A percentile compares a stretch with the other conserved stretches of the same genome.
Conservation (phyloP, 2,888 invertebrate genomes). For the Hyppa rectilinea region DNA sequence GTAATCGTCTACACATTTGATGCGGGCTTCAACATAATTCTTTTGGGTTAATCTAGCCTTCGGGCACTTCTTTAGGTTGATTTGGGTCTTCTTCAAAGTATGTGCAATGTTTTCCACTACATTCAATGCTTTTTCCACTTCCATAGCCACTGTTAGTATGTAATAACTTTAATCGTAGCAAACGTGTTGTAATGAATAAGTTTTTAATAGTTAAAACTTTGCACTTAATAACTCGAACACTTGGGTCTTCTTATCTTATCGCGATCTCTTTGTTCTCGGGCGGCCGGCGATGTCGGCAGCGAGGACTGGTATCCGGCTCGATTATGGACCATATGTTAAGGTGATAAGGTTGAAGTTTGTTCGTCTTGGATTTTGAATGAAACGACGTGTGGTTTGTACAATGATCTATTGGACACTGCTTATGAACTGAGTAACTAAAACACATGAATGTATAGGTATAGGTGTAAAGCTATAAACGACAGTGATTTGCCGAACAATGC, state of each 20-base stretch:
- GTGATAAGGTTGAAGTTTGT: too few species aligned
- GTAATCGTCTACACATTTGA: conserved; percentile 16
- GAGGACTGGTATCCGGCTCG: conserved; percentile 5
- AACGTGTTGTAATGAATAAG: conserved; percentile 10
- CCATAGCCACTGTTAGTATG: conserved; percentile 10
- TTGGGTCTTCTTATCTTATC: conserved; percentile 4
- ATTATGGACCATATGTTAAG: conserved; percentile 7
- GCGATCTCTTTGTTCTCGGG: conserved; percentile 17
- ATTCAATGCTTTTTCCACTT: conserved; percentile 9
- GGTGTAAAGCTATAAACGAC: background rate
- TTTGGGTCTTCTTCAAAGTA: conserved; percentile 22
- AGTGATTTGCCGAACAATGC: background rate
- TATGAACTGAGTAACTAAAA: background rate
- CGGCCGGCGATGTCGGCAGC: conserved; percentile 5
- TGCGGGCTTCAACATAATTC: conserved; percentile 6
- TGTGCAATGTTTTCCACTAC: conserved; percentile 10
- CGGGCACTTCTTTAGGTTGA: conserved; percentile 12
- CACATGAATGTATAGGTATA: background rate
- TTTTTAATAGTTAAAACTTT: background rate
- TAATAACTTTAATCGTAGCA: conserved; percentile 7
- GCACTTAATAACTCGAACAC: conserved; percentile 7
- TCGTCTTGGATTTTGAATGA: too few species aligned
- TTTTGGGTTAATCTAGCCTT: conserved; percentile 13
- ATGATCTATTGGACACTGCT: background rate
- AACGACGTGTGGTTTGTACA: too few species aligned